phyloP scores from a whole-genome alignment of 2,888 invertebrate genomes.

The Agrotis ipsilon region DNA sequence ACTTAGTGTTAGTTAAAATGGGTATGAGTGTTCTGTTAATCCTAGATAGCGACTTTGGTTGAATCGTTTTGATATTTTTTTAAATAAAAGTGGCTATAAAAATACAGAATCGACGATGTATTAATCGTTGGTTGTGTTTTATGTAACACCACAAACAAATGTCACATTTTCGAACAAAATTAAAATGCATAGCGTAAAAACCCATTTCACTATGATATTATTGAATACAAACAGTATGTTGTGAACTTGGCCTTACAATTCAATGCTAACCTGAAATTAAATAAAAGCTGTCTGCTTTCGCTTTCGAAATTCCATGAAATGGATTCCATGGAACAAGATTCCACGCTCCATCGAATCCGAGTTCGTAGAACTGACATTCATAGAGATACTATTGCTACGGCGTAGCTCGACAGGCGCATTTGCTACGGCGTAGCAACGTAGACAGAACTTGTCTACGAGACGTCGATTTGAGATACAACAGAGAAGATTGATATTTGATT shows the following conservation, averaged over 20 bases:
- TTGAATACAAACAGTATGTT: not conserved
- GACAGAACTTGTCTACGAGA: not conserved
- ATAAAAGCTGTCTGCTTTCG: not conserved
- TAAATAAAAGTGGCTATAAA: not conserved
- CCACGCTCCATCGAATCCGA: not conserved
- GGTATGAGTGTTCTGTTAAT: not conserved
- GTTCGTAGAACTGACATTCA: not conserved
- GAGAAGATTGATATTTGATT: not conserved
- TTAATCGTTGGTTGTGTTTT: not conserved
- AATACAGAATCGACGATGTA: not conserved
- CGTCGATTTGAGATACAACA: not conserved
- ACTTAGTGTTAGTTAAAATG: not conserved
- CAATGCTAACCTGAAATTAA: not conserved
- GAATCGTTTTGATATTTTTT: not conserved
- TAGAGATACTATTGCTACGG: slow-evolving; percentile 7
- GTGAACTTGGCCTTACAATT: slow-evolving; percentile 12
- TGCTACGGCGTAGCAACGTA: slow-evolving; percentile 36
- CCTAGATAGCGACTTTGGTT: not conserved
- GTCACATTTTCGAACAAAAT: not conserved
- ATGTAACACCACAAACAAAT: not conserved
- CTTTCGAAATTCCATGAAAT: slow-evolving; percentile 22
- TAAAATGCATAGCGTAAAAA: not conserved
- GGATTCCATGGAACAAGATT: not conserved
- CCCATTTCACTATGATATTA: not conserved
- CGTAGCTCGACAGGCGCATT: slow-evolving; percentile 6